Evolutionary conservation across 1,140 invertebrate species (phyloP), one percentile per base, ranked within the genome.

Genomic region (Conus ventricosus): DNA sequence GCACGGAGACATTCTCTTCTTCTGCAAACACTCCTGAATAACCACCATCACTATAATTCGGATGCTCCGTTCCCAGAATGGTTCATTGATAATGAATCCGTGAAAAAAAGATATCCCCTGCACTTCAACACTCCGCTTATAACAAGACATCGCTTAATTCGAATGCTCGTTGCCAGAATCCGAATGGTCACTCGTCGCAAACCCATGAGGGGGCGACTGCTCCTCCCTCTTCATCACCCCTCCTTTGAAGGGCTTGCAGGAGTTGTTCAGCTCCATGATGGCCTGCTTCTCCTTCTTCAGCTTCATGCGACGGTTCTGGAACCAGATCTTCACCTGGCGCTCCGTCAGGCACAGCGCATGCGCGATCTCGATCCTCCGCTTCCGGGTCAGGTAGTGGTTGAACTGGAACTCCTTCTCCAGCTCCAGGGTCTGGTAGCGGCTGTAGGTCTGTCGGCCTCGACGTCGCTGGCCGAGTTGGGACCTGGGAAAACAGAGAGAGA

Each of bases 311-410:
- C 67, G 15, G 67, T 71, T 71, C 67, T 71, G 67, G 67, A 71
- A 71, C 67, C 67, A 71, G 67, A 71, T 71, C 7, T 71, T 71
- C 67, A 71, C 67, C 67, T 71, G 67, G 11, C 67, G 67, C 67
- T 71, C 67, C 67, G 67, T 71, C 67, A 71, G 67, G 67, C 67
- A 71, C 67, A 71, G 67, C 67, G 67, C 67, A 71, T 71, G 67
- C 67, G 67, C 67, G 67, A 71, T 71, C 23, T 71, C 67, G 67
- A 71, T 71, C 67, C 67, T 71, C 67, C 67, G 67, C 23, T 71
- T 71, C 67, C 67, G 67, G 67, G 67, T 71, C 17, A 71, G 67
- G 67, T 71, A 71, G 23, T 71, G 67, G 67, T 71, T 71, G 67
- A 71, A 71, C 67, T 71, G 67, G 67, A 71, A 71, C 67, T 71